Evolutionary conservation across 1,140 invertebrate genomes (phyloP), one percentile per base, ranked within the genome.

Genomic region (Drosophila punjabiensis): DNA sequence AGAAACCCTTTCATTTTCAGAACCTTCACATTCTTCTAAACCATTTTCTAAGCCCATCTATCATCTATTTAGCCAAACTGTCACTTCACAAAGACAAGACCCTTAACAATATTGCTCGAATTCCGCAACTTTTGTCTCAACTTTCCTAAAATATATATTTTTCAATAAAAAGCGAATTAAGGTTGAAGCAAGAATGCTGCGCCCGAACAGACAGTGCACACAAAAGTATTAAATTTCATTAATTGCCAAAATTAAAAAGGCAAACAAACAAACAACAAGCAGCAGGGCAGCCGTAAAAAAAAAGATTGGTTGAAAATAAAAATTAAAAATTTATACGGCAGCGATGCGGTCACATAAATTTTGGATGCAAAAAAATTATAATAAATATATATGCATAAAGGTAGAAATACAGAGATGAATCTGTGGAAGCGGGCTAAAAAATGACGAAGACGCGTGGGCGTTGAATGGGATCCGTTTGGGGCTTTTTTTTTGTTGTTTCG

Each of bases 191-290:
- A 14, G 39, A 50, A 61, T 37, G 60, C 32, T 62, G 45, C 39
- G 32, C 52, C 65, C 77, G 58, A 52, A 53, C 67, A 77, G 76
- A 62, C 67, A 81, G 77, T 81, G 85, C 74, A 45, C 85, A 33
- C 52, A 78, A 91, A 91, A 91, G 88, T 91, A 91, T 91, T 91
- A 91, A 88, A 68, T 91, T 91, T 91, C 87, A 91, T 87, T 91
- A 91, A 91, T 91, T 91, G 88, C 82, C 78, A 82, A 79, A 77
- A 82, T 80, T 74, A 83, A 81, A 76, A 74, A 82, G 61, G 50
- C 67, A 56, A 68, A 52, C 48, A 39, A 68, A 63, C 62, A 61
- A 33, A 55, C 55, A 58, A 58, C 62, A 41, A 81, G 33, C 37
- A 66, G 39, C 47, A 43, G 63, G 16, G 48, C 28, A n/a, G 16